phyloP scores from a whole-genome alignment of 2,113 vertebrate species.

The Dromas ardeola region DNA sequence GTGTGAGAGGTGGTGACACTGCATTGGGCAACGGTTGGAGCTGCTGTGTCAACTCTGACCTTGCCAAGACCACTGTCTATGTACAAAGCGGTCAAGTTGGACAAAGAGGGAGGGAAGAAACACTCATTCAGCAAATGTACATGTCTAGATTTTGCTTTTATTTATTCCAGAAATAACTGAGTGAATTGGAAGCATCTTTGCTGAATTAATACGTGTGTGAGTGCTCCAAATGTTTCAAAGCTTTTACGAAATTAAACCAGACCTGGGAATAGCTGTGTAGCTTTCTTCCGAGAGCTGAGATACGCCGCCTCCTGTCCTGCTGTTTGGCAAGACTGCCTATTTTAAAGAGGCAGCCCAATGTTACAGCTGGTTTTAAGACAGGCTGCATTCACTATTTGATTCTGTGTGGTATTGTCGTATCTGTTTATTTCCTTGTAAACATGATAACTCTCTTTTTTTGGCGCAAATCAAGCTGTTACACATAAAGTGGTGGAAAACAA shows the following conservation, averaged over 20 bases:
- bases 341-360: background rate
- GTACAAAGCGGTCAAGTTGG: background rate
- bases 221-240: background rate
- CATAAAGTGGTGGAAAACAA: background rate
- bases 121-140: background rate
- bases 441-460: accelerated
- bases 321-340: background rate
- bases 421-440: background rate
- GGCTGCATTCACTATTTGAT: background rate
- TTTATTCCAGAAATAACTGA: background rate
- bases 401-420: background rate
- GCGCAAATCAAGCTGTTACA: background rate
- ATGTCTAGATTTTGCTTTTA: background rate
- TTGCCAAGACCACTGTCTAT: accelerated
- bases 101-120: background rate
- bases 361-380: background rate
- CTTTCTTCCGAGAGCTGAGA: background rate
- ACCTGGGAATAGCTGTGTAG: background rate
- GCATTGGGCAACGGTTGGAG: background rate
- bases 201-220: background rate
- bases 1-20: background rate
- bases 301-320: background rate
- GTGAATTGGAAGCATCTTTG: background rate
- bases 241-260: background rate
- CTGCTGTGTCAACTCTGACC: background rate